phyloP scores from a whole-genome alignment of 1,140 invertebrate genomes.

The Stenopsyche tienmushanensis region DNA sequence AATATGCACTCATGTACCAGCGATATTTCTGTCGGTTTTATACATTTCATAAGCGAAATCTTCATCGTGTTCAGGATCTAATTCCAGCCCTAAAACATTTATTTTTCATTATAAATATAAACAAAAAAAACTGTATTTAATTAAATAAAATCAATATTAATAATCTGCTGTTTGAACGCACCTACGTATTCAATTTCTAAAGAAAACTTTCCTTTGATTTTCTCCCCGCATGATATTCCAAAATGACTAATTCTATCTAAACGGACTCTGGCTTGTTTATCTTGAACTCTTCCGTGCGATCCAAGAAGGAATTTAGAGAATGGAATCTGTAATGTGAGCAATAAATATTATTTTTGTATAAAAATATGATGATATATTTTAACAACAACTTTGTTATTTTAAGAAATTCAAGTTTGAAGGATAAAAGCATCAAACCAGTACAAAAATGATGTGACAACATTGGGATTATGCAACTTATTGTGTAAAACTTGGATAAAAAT shows the following conservation, averaged over 20 bases:
- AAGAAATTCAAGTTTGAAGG: too few relatives aligned
- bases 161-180: constrained; percentile 40
- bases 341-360: not conserved
- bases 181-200: constrained; percentile 94
- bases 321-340: constrained; percentile 71
- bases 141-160: not conserved
- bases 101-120: constrained; percentile 18
- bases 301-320: constrained; percentile 90
- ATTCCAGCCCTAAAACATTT: constrained; percentile 66
- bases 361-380: not conserved
- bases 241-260: constrained; percentile 66
- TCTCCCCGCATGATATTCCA: constrained; percentile 80
- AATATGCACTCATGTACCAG: constrained; percentile 48
- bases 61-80: constrained; percentile 74
- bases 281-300: constrained; percentile 85
- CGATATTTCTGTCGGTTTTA: constrained; percentile 65
- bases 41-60: constrained; percentile 92
- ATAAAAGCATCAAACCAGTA: too few relatives aligned
- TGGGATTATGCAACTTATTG: too few relatives aligned
- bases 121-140: constrained; percentile 7
- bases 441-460: too few relatives aligned
- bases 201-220: constrained; percentile 77
- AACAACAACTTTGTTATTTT: not conserved
- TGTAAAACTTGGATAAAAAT: too few relatives aligned
- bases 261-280: constrained; percentile 68